Conservation (phyloP, 2,888 invertebrate genomes). For the Tenthredo distinguenda region DNA sequence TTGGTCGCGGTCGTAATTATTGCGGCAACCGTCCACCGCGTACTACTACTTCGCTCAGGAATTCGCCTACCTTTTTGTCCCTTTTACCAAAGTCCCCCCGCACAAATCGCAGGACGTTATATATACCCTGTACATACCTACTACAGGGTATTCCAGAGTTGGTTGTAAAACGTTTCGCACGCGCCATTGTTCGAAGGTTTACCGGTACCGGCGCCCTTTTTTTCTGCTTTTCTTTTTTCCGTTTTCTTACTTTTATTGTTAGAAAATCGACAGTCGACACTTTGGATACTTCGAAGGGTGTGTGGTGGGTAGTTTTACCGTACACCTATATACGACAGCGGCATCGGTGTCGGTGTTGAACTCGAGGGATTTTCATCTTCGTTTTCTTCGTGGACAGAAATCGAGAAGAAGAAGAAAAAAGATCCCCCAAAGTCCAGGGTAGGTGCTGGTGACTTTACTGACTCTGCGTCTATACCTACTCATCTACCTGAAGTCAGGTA, state of each 20-base stretch:
- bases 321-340: background rate
- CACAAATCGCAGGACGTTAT: constrained; percentile 20
- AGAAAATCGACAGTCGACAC: constrained; percentile 43
- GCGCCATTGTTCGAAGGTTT: constrained; percentile 45
- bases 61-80: constrained; percentile 27
- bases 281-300: background rate
- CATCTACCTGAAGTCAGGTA: constrained; percentile 44
- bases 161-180: constrained; percentile 40
- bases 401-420: background rate
- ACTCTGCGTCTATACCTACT: constrained; percentile 18
- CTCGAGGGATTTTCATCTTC: background rate
- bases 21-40: constrained; percentile 36
- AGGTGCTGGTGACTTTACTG: constrained; percentile 24
- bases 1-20: constrained; percentile 39
- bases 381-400: background rate
- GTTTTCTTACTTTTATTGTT: constrained; percentile 36
- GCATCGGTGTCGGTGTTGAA: background rate
- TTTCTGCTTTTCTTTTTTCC: constrained; percentile 10
- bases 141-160: background rate
- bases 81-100: constrained; percentile 36
- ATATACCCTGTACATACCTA: constrained; percentile 13
- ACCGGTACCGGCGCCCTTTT: constrained; percentile 11
- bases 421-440: background rate
- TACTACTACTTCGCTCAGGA: constrained; percentile 30
- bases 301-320: background rate